Conservation (phyloP, 2,888 invertebrate species). For the Monochamus alternatus region DNA sequence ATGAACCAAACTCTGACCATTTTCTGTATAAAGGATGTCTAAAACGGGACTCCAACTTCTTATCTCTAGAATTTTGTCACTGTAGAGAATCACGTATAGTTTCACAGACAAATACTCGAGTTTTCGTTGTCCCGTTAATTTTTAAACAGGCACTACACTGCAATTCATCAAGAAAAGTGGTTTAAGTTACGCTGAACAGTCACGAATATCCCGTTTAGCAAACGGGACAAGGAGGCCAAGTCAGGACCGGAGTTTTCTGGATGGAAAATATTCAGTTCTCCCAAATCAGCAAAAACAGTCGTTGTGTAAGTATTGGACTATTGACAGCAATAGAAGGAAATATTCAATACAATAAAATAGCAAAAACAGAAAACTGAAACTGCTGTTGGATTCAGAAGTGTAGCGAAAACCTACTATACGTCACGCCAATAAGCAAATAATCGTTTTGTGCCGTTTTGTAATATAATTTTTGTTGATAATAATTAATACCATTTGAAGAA, state of each 20-base stretch:
- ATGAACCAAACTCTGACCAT: too few relatives aligned
- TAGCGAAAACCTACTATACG: not conserved
- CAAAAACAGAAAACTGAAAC: too few relatives aligned
- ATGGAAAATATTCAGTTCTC: not conserved
- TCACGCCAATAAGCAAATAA: not conserved
- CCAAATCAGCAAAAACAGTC: too few relatives aligned
- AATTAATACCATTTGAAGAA: too few relatives aligned
- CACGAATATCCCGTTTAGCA: conserved; percentile 5
- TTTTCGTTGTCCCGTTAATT: not conserved
- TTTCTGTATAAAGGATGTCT: too few relatives aligned
- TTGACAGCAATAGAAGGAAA: too few relatives aligned
- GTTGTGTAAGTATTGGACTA: too few relatives aligned
- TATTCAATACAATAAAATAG: too few relatives aligned
- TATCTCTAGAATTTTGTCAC: not conserved
- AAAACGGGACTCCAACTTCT: too few relatives aligned
- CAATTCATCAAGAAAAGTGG: conserved; percentile 10
- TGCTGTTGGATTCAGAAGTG: not conserved
- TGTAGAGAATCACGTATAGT: not conserved
- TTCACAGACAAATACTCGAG: not conserved
- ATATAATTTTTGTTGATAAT: too few relatives aligned
- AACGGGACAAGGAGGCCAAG: conserved; percentile 7
- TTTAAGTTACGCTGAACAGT: conserved; percentile 1
- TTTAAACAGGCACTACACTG: conserved; percentile 7
- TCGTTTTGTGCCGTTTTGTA: too few relatives aligned
- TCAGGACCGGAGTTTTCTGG: not conserved